Evolutionary conservation across 2,113 vertebrate species (phyloP), one percentile per base, ranked within the genome.

Genomic region (Nymphicus hollandicus): DNA sequence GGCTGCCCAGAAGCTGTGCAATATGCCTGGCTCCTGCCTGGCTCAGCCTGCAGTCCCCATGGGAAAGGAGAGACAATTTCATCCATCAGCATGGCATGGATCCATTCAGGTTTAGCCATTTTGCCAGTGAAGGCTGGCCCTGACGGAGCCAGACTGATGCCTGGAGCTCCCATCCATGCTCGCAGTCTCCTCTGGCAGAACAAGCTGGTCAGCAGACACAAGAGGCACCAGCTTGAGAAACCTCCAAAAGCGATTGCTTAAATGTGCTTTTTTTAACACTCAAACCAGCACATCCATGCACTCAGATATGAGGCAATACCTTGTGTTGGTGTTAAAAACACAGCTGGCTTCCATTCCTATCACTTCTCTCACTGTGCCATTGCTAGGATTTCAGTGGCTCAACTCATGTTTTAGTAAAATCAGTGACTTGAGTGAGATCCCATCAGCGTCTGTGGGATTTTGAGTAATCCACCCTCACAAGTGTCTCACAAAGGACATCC

Each of bases 301-400:
- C 29, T 41, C 35, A 6, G 31, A 7, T 23, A 37, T 3, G 46
- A 33, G 55, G 22, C 28, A 74, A 2, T 8, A 11, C 35, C 37
- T 66, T 25, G 19, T 47, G 31, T 50, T 37, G 46, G 20, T 17
- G 25, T 19, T 80, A 41, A 68, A 56, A 39, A 11, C 0, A 0
- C n/a, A 35, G 69, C 69, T 66, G 2, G 0, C 6, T 58, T 23
- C 70, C 35, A 23, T 8, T 33, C 39, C 73, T 47, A 7, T 19
- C 11, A 0, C 33, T 58, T 47, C 39, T 43, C 70, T 46, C 25
- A 1, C 19, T 1, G 3, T 6, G 25, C 33, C 49, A 24, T 23
- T 52, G 47, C 39, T 8, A 8, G 82, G 71, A 61, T 43, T 53
- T 65, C 52, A 2, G 56, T 10, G 70, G 22, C 22, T n/a, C 39